Evolutionary conservation across 2,888 invertebrate genomes (phyloP).

Genomic region (Frankliniella intonsa): DNA sequence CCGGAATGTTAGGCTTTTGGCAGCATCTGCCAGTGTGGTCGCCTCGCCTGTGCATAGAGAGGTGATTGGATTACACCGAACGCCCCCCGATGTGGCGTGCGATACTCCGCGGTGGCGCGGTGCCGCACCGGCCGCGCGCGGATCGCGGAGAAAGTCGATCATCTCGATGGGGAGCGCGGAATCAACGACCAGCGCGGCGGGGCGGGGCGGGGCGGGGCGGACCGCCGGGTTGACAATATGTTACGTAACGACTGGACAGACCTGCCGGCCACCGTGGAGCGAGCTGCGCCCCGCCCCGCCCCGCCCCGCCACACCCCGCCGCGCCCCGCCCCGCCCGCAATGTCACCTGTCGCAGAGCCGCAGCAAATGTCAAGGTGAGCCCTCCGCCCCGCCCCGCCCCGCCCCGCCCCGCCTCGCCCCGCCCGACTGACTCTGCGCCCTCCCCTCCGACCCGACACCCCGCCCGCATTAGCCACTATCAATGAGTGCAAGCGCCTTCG

Average conservation of each 20-base stretch:
- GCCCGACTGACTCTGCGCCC: too few relatives aligned
- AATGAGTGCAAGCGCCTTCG: too few relatives aligned
- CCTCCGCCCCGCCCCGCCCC: too few relatives aligned
- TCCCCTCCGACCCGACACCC: too few relatives aligned
- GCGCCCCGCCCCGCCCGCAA: background rate
- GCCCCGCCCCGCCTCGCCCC: too few relatives aligned
- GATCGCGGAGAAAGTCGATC: background rate
- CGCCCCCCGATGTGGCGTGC: background rate
- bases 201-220: background rate
- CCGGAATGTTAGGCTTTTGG: background rate
- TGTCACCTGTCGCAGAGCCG: background rate
- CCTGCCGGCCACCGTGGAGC: background rate
- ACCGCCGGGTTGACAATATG: background rate
- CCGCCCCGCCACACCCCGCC: background rate
- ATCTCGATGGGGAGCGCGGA: background rate
- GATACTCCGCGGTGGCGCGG: background rate
- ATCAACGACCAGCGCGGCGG: background rate
- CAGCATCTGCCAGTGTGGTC: too few relatives aligned
- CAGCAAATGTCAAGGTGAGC: conserved; percentile 5
- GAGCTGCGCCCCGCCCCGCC: background rate
- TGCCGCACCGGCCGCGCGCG: background rate
- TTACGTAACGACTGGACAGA: background rate
- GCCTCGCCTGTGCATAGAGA: background rate
- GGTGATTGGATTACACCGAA: background rate
- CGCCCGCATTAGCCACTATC: too few relatives aligned